These are phyloP conservation scores for Philaethria dido DNA, from an alignment of 2,888 invertebrate genomes.

Conservation along the genomic window DNA sequence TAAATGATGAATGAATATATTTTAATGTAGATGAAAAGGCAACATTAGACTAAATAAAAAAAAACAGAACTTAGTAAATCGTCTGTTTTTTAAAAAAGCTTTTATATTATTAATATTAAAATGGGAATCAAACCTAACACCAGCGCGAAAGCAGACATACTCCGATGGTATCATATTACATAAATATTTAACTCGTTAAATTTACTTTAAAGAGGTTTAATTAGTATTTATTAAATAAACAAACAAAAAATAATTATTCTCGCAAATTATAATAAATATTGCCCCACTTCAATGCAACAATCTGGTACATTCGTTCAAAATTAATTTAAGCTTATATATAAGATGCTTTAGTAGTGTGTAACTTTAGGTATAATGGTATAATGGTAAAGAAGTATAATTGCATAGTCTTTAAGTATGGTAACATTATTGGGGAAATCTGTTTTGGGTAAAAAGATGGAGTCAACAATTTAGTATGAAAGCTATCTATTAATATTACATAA, in stretches of 20 bases:
- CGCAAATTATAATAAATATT: neutral
- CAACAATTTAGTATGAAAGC: neutral
- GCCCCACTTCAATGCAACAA: neutral
- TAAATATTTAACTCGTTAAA: neutral
- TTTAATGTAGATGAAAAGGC: neutral
- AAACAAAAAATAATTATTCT: neutral
- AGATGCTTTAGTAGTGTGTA: neutral
- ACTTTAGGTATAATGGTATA: slow-evolving; percentile 3
- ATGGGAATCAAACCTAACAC: too few species aligned
- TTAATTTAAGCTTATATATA: neutral
- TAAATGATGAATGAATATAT: neutral
- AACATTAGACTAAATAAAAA: neutral
- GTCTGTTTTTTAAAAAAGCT: neutral
- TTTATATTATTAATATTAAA: too few species aligned
- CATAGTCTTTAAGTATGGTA: slow-evolving; percentile 16
- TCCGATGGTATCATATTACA: neutral
- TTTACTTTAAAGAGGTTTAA: neutral
- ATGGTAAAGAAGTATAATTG: slow-evolving; percentile 13
- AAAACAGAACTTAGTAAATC: neutral
- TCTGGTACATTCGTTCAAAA: neutral
- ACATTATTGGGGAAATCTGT: slow-evolving; percentile 3
- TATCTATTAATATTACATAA: neutral
- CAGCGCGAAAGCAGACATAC: too few species aligned
- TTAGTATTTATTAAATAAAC: neutral
- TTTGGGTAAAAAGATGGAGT: neutral